A percentile compares a stretch with the other conserved stretches of the same genome.
These are phyloP conservation scores for Sebastes aleutianus DNA, from an alignment of 2,797 vertebrate species.

Conservation along the genomic window DNA sequence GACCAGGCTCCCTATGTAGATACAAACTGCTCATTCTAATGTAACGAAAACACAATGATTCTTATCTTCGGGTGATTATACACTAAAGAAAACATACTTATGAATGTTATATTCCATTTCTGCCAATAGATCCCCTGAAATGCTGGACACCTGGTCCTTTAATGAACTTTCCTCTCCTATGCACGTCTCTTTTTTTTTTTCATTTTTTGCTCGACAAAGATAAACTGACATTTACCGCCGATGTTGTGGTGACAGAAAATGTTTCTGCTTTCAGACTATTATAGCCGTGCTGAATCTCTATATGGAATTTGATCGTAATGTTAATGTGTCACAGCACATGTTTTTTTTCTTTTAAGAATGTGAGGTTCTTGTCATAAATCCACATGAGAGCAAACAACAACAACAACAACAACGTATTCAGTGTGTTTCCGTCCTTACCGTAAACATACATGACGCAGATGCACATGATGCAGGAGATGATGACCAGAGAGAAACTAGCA, in stretches of 20 bases:
- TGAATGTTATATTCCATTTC: too few relatives aligned
- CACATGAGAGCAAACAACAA: not conserved
- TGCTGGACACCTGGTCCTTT: not conserved
- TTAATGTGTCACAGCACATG: not conserved
- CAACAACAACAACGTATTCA: not conserved
- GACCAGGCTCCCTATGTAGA: too few relatives aligned
- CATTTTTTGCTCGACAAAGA: not conserved
- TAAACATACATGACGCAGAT: conserved; percentile 98
- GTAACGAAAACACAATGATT: too few relatives aligned
- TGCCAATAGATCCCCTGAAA: too few relatives aligned
- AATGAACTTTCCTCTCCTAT: not conserved
- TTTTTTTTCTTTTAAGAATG: not conserved
- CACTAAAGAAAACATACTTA: too few relatives aligned
- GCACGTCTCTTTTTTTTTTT: not conserved
- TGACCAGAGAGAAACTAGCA: conserved; percentile 96
- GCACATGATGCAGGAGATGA: conserved; percentile 99
- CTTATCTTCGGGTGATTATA: too few relatives aligned
- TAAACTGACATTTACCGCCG: not conserved
- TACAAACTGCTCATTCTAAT: too few relatives aligned
- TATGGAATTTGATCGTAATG: not conserved
- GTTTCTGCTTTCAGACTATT: not conserved
- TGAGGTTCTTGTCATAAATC: not conserved
- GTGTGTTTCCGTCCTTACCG: conserved; percentile 79
- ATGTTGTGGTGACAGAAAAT: not conserved
- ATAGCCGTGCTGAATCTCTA: not conserved